phyloP scores from a whole-genome alignment of 2,113 vertebrate species.

The Connochaetes taurinus region DNA sequence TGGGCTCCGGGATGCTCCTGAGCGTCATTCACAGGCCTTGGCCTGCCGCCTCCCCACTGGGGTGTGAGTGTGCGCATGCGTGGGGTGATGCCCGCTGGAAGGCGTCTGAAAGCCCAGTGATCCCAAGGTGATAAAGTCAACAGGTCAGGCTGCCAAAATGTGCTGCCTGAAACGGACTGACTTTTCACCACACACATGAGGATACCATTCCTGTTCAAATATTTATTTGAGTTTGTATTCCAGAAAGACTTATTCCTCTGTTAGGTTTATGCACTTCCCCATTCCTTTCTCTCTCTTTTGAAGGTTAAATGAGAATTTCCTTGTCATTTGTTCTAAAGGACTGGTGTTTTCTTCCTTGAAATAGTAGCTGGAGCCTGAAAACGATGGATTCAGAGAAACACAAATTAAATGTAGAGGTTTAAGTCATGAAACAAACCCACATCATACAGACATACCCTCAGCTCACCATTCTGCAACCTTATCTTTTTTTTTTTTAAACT shows the following conservation, averaged over 20 bases:
- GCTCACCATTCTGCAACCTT: background rate
- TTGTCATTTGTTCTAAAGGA: background rate
- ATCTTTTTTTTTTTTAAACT: background rate
- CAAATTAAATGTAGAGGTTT: background rate
- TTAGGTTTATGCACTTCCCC: slow-evolving; percentile 40
- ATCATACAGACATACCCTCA: background rate
- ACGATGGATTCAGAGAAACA: background rate
- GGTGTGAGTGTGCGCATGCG: background rate
- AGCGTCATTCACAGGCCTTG: background rate
- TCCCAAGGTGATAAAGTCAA: slow-evolving; percentile 34
- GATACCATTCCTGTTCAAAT: slow-evolving; percentile 57
- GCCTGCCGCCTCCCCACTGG: background rate
- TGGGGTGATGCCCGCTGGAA: accelerated
- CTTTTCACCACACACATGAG: background rate
- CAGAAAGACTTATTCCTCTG: slow-evolving; percentile 12
- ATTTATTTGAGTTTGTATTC: slow-evolving; percentile 57
- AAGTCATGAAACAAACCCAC: background rate
- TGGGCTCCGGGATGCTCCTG: accelerated
- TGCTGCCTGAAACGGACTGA: background rate
- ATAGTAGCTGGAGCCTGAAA: background rate
- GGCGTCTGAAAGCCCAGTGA: background rate
- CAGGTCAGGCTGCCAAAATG: background rate
- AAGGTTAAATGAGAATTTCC: slow-evolving; percentile 42
- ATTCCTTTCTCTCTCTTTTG: slow-evolving; percentile 48
- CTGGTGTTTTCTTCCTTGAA: background rate